Evolutionary conservation across 2,888 invertebrate genomes (phyloP), one percentile per base, ranked within the genome.

Genomic region (Antitype chi): DNA sequence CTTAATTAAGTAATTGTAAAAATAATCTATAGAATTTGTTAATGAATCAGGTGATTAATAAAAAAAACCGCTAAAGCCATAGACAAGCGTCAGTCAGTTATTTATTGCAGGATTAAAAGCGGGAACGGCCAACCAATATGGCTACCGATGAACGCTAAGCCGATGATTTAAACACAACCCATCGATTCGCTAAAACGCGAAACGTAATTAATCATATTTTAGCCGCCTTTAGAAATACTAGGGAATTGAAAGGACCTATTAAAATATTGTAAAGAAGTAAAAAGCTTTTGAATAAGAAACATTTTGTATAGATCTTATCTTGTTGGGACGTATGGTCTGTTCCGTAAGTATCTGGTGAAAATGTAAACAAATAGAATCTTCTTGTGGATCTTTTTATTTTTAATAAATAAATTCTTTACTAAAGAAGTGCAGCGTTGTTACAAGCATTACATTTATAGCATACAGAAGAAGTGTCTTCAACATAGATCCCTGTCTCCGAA

Each of bases 101-200:
- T 95, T 95, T 94, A 95, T 94, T 91, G 93, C 88, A 84, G 94
- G 95, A 93, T 95, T 95, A 95, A 89, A 88, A 90, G 91, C 91
- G 91, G 91, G 87, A 90, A 90, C 91, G 90, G 80, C 84, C 85
- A 89, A 90, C 93, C 94, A 94, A 94, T 94, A 94, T 92, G 93
- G 94, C 94, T 84, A 89, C 91, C 88, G 86, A 87, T 86, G 85
- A 84, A 72, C 89, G 90, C 92, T 95, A 94, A 95, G 92, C 93
- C 93, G 92, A 93, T 95, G 95, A 95, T 95, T 95, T 95, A 95
- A 94, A 93, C 91, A 93, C 92, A 92, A 89, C 91, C 92, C 89
- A 92, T 93, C 94, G 94, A 94, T 94, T 93, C 90, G 90, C 89
- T 91, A 91, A 92, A 93, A 92, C 88, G 89, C 87, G 84, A 89